Evolutionary conservation across 1,140 invertebrate genomes (phyloP).

Genomic region (Drosophila parvula): DNA sequence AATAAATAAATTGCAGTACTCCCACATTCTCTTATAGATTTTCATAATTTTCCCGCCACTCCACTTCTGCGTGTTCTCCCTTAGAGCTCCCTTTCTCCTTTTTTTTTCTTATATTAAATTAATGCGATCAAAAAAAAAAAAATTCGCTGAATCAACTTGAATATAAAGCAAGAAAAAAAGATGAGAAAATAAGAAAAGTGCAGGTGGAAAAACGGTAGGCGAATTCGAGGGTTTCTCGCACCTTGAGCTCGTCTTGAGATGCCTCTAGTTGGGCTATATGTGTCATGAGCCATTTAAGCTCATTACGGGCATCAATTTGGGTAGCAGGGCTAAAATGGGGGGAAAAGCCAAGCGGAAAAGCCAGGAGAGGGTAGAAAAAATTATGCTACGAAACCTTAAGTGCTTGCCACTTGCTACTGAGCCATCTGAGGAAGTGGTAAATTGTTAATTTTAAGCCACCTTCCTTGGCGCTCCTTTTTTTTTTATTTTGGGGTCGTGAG

Average conservation of each 20-base stretch:
- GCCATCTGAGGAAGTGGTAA: conserved; percentile 70
- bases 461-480: not conserved
- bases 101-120: conserved; percentile 7
- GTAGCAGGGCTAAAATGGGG: conserved; percentile 9
- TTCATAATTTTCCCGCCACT: not conserved
- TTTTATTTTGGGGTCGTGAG: conserved; percentile 1
- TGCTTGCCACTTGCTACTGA: conserved; percentile 39
- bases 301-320: conserved; percentile 83
- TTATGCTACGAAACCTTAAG: conserved; percentile 43
- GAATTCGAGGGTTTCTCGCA: conserved; percentile 38
- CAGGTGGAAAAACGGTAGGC: conserved; percentile 1
- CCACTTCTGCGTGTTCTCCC: not conserved
- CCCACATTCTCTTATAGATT: not conserved
- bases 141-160: conserved; percentile 14
- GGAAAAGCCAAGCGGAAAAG: conserved; percentile 24
- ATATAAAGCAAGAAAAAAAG: conserved; percentile 10
- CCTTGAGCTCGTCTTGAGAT: conserved; percentile 23
- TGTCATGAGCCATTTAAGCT: conserved; percentile 83
- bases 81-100: not conserved
- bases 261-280: conserved; percentile 59
- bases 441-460: conserved; percentile 78
- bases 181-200: too few species aligned
- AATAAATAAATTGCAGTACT: not conserved
- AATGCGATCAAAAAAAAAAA: conserved; percentile 2
- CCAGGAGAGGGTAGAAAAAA: conserved; percentile 29